Evolutionary conservation across 1,140 invertebrate genomes (phyloP).

Genomic region (Spodoptera litura): DNA sequence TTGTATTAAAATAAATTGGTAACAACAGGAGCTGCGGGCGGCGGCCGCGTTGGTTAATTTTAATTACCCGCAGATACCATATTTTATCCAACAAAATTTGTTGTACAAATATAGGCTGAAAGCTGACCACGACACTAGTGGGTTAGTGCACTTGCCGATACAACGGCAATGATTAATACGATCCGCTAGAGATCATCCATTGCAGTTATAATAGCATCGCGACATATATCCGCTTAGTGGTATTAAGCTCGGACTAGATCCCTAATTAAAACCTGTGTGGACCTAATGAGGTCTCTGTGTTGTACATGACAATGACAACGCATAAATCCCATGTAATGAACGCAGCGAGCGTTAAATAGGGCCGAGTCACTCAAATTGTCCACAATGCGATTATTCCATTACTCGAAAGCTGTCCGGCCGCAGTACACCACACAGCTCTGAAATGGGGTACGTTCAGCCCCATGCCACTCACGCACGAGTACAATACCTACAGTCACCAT

Average conservation of each 20-base stretch:
- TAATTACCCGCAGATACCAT: constrained; percentile 76
- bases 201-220: constrained; percentile 27
- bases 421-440: constrained; percentile 50
- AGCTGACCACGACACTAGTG: constrained; percentile 56
- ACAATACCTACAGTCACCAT: constrained; percentile 21
- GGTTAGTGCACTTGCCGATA: constrained; percentile 31
- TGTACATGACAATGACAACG: constrained; percentile 81
- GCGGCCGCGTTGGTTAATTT: constrained; percentile 71
- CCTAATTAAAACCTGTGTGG: constrained; percentile 78
- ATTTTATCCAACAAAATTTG: constrained; percentile 72
- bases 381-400: constrained; percentile 83
- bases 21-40: constrained; percentile 61
- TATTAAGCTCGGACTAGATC: constrained; percentile 53
- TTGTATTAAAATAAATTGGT: constrained; percentile 76
- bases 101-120: constrained; percentile 61
- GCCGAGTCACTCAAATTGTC: constrained; percentile 78
- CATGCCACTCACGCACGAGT: constrained; percentile 12
- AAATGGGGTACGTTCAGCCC: constrained; percentile 44
- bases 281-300: constrained; percentile 75
- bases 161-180: constrained; percentile 25
- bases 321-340: constrained; percentile 83
- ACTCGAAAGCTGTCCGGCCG: constrained; percentile 64
- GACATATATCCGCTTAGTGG: constrained; percentile 45
- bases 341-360: constrained; percentile 79
- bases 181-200: constrained; percentile 3